Evolutionary conservation across 1,140 invertebrate species (phyloP), one percentile per base, ranked within the genome.

Genomic region (Sminthurides bifidus): DNA sequence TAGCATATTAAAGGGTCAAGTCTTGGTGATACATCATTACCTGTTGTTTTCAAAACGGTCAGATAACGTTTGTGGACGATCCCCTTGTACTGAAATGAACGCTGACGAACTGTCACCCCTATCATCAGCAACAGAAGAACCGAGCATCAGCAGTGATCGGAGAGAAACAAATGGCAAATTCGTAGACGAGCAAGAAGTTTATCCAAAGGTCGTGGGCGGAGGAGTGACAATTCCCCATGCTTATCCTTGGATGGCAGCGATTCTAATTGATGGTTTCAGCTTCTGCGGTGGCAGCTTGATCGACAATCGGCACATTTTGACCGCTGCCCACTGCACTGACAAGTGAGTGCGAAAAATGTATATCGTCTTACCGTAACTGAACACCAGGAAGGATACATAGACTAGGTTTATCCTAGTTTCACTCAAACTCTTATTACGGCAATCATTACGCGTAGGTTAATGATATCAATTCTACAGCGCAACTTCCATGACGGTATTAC

Each of bases 241-340:
- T 21, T 61, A 37, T 31, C 56, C 56, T 12, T 61, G 56, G 56
- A 61, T 61, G 60, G 60, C 45, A 12, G 55, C 55, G 23, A 26
- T 61, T 6, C 45, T 58, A 6, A 59, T 61, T 43, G 59, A 61
- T 37, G 51, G 56, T 0, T 23, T 31, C 24, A 29, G 19, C 17
- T 50, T 61, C 26, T 61, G 59, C 45, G 59, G 55, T 12, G 54
- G 31, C 0, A 27, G 35, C 15, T 3, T 61, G 1, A 59, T 61
- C 21, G 56, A 57, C 26, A 38, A 54, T 31, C 50, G 52, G 33
- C 59, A 61, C 29, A 46, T 59, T 40, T 17, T 59, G 0, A 59
- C 45, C 1, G 59, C 59, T 8, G 60, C 60, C 15, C 60, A 61
- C 52, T 61, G 60, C 50, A 61, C 59, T 14, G 51, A 61, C 43